Evolutionary conservation across 2,888 invertebrate species (phyloP).

Genomic region (Eupithecia pulchellata): DNA sequence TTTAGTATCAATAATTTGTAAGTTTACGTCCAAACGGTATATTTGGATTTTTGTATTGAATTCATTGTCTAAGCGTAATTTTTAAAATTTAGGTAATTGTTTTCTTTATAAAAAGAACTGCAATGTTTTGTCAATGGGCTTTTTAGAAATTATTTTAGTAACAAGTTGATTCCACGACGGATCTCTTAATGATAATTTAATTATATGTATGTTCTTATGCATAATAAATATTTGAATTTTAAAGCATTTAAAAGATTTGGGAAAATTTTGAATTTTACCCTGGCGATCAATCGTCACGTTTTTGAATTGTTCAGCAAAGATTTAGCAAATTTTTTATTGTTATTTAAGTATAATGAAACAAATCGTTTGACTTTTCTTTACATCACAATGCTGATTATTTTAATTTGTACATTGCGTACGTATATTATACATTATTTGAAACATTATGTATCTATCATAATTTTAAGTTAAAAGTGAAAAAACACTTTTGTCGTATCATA

Average conservation of each 20-base stretch:
- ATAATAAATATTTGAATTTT: slow-evolving; percentile 53
- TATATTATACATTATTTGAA: neutral
- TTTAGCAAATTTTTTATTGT: slow-evolving; percentile 33
- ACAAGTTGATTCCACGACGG: slow-evolving; percentile 62
- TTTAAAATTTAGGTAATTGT: slow-evolving; percentile 48
- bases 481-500: neutral
- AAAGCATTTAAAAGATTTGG: slow-evolving; percentile 54
- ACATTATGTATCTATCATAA: neutral
- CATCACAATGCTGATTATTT: slow-evolving; percentile 18
- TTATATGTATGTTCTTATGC: slow-evolving; percentile 53
- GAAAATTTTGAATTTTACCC: slow-evolving; percentile 69
- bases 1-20: slow-evolving; percentile 62
- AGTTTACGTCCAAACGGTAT: slow-evolving; percentile 70
- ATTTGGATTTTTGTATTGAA: slow-evolving; percentile 56
- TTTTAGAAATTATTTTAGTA: slow-evolving; percentile 50
- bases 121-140: slow-evolving; percentile 41
- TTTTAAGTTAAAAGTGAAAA: neutral
- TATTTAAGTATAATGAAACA: slow-evolving; percentile 29
- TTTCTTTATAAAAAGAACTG: slow-evolving; percentile 36
- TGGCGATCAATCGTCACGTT: slow-evolving; percentile 41
- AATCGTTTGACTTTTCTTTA: neutral
- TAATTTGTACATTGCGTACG: neutral
- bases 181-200: slow-evolving; percentile 70
- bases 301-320: slow-evolving; percentile 36
- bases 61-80: slow-evolving; percentile 57